Base-by-base conservation (phyloP, 2,888 invertebrate species). In the Hermaeophaga mercurialis region DNA sequence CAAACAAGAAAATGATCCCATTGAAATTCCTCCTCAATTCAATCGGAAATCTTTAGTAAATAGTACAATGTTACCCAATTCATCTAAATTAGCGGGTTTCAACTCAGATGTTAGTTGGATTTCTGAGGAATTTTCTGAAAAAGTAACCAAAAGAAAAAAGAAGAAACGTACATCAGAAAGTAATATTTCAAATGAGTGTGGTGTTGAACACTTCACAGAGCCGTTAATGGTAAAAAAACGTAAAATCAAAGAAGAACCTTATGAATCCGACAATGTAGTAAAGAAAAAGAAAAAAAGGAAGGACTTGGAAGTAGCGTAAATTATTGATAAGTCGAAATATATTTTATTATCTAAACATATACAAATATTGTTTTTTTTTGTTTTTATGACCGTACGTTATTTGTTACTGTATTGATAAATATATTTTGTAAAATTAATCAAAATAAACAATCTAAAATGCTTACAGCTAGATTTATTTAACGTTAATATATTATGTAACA, bases 211-310 rank as follows among this genome's bases (percentile, higher is more conserved):
- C n/a, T 18, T 8, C 6, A 28, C 14, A 17, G 7, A 43, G 22
- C 6, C 11, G 12, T n/a, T 18, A n/a, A 2, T 24, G 11, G 6
- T 1, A 8, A 41, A 26, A 3, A 48, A 48, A 11, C 14, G 15
- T 2, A 38, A 47, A 47, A 38, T 36, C 3, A 38, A 48, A 8
- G 8, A 38, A 22, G 48, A 48, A 17, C 26, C 26, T 15, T 1
- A 15, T 9, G 48, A 48, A 12, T 5, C 1, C 12, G n/a, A 5
- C 22, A 22, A 7, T 28, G 26, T 15, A 3, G 8, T 11, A 3
- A 52, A 52, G 15, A 52, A 56, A 44, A 56, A 52, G 36, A 50
- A 41, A 17, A 56, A 38, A 38, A 14, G n/a, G 22, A 17, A 12
- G 24, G 33, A 38, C 28, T 45, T 19, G 11, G 8, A 12, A n/a